Evolutionary conservation across 2,888 invertebrate genomes (phyloP), one percentile per base, ranked within the genome.

Genomic region (Phortica okadai): DNA sequence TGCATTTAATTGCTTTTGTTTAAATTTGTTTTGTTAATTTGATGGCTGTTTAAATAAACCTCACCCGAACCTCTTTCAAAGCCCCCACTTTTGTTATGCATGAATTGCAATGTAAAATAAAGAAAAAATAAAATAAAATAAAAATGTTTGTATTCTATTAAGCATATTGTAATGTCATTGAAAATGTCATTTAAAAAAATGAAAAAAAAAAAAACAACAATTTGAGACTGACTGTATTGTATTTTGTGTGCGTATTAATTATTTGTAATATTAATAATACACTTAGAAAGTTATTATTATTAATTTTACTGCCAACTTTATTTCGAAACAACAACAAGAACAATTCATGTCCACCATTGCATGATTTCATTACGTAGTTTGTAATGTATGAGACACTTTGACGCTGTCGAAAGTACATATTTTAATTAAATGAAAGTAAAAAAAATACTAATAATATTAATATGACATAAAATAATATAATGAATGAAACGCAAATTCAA

Each of bases 221-320:
- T 84, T 86, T 87, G 85, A 86, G 85, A 86, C 85, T 87, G 85
- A 85, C 82, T 86, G 86, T 84, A 85, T 85, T 87, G 84, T 2
- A 16, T 69, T n/a, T 50, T 69, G 21, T 69, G 21, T 72, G 14
- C 21, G 50, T 70, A 70, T 45, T 54, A 45, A 70, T 45, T 44
- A 21, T 69, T 45, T 45, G 25, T 70, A 59, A 59, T 59, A n/a
- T 59, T 59, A 21, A 16, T 21, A 8, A 59, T 16, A 16, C 16
- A 59, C 59, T 14, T 59, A 21, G 59, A 59, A 7, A 59, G n/a
- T 59, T 16, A 42, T 66, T 50, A 50, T 41, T 2, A 50, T 50
- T n/a, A 25, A 50, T 70, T 25, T 50, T 8, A 1, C 6, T 21
- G 10, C 54, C n/a, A 14, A n/a, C 16, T 56, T 56, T 16, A 56